A percentile compares a stretch with the other conserved stretches of the same genome.
Conservation (phyloP, 2,888 invertebrate species). For the Venusia cambrica region DNA sequence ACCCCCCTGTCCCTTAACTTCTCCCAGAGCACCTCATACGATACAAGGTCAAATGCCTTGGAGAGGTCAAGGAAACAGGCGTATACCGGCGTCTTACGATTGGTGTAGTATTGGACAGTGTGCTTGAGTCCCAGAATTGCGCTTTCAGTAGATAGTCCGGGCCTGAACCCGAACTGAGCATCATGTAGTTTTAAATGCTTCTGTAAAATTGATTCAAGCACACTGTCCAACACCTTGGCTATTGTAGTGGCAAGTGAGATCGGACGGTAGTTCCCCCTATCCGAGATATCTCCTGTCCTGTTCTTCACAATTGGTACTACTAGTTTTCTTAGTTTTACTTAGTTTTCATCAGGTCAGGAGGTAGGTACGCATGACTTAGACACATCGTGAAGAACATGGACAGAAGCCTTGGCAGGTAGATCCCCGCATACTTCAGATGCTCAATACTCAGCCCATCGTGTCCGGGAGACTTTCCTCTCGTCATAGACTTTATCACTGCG, state of each 20-base stretch:
- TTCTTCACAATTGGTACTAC: slow-evolving; percentile 24
- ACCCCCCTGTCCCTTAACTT: too few species aligned
- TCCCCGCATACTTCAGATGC: slow-evolving; percentile 22
- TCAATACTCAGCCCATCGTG: slow-evolving; percentile 18
- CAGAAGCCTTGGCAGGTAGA: slow-evolving; percentile 14
- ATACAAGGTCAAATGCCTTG: too few species aligned
- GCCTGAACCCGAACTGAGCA: slow-evolving; percentile 19
- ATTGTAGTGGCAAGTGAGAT: slow-evolving; percentile 25
- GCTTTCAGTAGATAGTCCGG: slow-evolving; percentile 20
- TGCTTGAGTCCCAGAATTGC: too few species aligned
- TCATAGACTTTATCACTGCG: background rate
- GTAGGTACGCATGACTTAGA: slow-evolving; percentile 15
- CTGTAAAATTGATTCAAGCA: slow-evolving; percentile 17
- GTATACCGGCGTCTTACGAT: too few species aligned
- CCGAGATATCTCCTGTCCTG: slow-evolving; percentile 18
- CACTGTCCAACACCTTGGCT: slow-evolving; percentile 25
- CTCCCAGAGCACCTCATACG: too few species aligned
- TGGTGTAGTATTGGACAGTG: too few species aligned
- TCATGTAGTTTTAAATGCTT: slow-evolving; percentile 4
- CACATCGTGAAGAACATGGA: slow-evolving; percentile 15
- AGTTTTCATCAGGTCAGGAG: slow-evolving; percentile 12
- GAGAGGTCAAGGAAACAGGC: too few species aligned
- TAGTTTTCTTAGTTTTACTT: too few species aligned
- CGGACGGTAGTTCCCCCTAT: slow-evolving; percentile 19
- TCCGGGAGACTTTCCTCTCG: too few species aligned